Evolutionary conservation across 2,797 vertebrate genomes (phyloP), one percentile per base, ranked within the genome.

Genomic region (Micromesistius poutassou): DNA sequence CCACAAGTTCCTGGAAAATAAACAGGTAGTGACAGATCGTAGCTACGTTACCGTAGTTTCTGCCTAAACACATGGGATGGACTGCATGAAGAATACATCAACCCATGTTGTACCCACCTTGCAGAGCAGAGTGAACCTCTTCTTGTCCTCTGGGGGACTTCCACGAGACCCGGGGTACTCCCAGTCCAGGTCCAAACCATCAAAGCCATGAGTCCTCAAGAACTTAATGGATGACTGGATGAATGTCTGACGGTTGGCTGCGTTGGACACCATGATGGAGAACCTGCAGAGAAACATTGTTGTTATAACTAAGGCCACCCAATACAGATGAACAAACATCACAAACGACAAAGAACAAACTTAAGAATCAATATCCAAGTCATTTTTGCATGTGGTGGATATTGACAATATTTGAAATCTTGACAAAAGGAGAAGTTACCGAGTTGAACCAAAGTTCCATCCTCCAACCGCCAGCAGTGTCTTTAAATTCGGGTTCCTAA

Each of bases 151-250:
- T 7, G 66, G 79, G 1, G 93, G 94, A 68, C 94, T 96, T 78
- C 94, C 95, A 83, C 93, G 90, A 25, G 93, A 73, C 33, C 94
- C 94, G 25, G 95, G 95, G 74, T 96, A 95, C 83, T 96, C 91
- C 94, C 96, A 96, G 86, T 96, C 95, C 83, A 96, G 91, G 86
- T 96, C 95, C 72, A 96, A 91, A 68, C 95, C 95, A 74, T 96
- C 94, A 81, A 97, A 96, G 25, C 88, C 86, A 74, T 95, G 88
- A 46, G 83, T 90, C 81, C 95, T 94, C 84, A 96, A 89, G 88
- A 96, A 92, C 50, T 25, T 84, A 46, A 94, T 92, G 0, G 91
- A 86, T 0, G 96, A 97, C 73, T 86, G 87, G 79, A 96, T 95
- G 76, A 97, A 96, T 0, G 0, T 92, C 76, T 93, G 85, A 33